Evolutionary conservation across 2,797 vertebrate species (phyloP), one percentile per base, ranked within the genome.

Genomic region (Anas flavirostris): DNA sequence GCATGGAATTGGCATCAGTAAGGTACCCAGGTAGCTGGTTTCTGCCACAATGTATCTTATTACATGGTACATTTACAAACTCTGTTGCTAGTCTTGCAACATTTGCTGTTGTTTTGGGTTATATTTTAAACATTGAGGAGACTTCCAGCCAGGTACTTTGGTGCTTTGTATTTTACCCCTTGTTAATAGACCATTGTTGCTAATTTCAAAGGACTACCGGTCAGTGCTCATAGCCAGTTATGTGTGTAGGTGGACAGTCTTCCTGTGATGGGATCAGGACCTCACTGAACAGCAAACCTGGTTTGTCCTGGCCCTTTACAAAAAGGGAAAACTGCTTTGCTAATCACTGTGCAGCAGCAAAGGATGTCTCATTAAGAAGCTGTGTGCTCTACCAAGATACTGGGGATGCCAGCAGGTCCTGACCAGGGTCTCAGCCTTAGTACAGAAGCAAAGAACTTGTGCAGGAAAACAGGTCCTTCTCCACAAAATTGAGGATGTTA

Each of bases 1-100:
- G 33, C 14, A 5, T 5, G 16, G 48, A 35, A 25, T 74, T 66
- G 28, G 50, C 66, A 0, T 22, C n/a, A 3, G 26, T 25, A 3
- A 29, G 50, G 37, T 17, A 21, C 22, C 58, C 44, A 16, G 4
- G 55, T 8, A 35, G 8, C 53, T 29, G 41, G 2, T 62, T 79
- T 48, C 55, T 67, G 53, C 9, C 67, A 44, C 26, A 5, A 0
- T 0, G 22, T 9, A 8, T 55, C 33, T 8, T 2, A 0, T 52
- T 52, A 6, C 12, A 31, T n/a, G 55, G 66, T 11, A 73, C 29
- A 3, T 73, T 75, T n/a, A 6, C 66, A 23, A 31, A 37, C 25
- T 37, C 52, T 43, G 5, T 1, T 19, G 37, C 26, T 29, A 23
- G 5, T 4, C 16, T 70, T 56, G 31, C n/a, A 5, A 35, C 26